Evolutionary conservation across 2,888 invertebrate genomes (phyloP), one percentile per base, ranked within the genome.

Genomic region (Miltochrista miniata): DNA sequence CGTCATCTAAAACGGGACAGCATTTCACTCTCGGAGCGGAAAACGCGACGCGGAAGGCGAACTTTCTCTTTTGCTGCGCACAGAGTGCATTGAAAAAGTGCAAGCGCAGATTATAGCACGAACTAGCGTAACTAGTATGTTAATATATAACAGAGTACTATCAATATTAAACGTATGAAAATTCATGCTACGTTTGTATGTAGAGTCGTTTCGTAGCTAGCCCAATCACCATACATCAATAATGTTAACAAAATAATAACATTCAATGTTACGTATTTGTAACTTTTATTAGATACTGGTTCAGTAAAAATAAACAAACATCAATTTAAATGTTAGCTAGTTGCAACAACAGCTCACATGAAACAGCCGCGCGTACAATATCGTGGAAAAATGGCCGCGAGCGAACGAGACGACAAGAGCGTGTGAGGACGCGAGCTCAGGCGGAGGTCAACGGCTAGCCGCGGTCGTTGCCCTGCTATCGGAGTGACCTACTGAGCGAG

Each of bases 381-480:
- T 71, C 74, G 81, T 80, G 76, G 76, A 81, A 83, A 76, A 79
- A 70, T 74, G 80, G 71, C 73, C 73, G 80, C 71, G 87, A 66
- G 79, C 53, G 83, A 88, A 79, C 63, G 83, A 72, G 89, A 90
- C 65, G 64, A 81, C 73, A 63, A 71, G 65, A 83, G 68, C 67
- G 69, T 73, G 76, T 85, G 86, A 88, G 87, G 88, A 87, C 88
- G 88, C 86, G 83, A 80, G 83, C 82, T 83, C 81, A 78, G 81
- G 83, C 90, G 90, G 92, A 92, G 92, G 92, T 92, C 92, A 92
- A 92, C 92, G 92, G 90, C 92, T 91, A 92, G 89, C 90, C 87
- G 92, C 92, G 92, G 92, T 91, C 92, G 91, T 92, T 91, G 92
- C 91, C 91, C 92, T 84, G 90, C 90, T 91, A 91, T 91, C 91